Base-by-base conservation (phyloP, 1,140 invertebrate species). In the Bilobella aurantiaca region DNA sequence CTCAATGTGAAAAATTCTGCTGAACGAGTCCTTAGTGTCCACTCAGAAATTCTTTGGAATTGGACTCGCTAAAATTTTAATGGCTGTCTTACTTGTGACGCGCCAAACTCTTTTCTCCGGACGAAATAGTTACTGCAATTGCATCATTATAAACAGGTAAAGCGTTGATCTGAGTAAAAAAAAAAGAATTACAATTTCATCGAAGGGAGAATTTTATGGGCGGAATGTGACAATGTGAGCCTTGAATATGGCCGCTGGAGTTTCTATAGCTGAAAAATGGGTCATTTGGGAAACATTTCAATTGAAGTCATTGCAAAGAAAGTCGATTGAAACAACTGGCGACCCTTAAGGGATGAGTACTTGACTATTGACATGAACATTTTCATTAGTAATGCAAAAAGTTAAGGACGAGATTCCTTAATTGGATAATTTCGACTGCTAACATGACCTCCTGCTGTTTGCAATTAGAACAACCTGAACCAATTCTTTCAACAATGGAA, bases 371-470 rank as follows among this genome's bases (percentile, higher is more conserved):
- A n/a, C n/a, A n/a, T n/a, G n/a, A n/a, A n/a, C n/a, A n/a, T n/a
- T n/a, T n/a, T n/a, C n/a, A n/a, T n/a, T n/a, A n/a, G n/a, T n/a
- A 12, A 42, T 42, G 34, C 18, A 42, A 42, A 23, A 53, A 53
- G 14, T 53, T 18, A 12, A 53, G 49, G 23, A 23, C 5, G 8
- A 23, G 49, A 53, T 53, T 53, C 3, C 14, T 53, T 53, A 53
- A 53, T 53, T 53, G 49, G 49, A 53, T 53, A 53, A 53, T 53
- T 12, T 5, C 14, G 49, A 53, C 49, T 53, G 49, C 49, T 53
- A 53, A 53, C 49, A 53, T 53, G 49, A 53, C 49, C 49, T 23
- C 49, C 14, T 53, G 49, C 49, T 53, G 49, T 53, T 53, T 23
- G 49, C 49, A 53, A 53, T 53, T 53, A 53, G 49, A 16, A 23